A percentile compares a stretch with the other conserved stretches of the same genome.
These are phyloP conservation scores for Drosophila biarmipes DNA, from an alignment of 1,140 invertebrate genomes.

Conservation along the genomic window DNA sequence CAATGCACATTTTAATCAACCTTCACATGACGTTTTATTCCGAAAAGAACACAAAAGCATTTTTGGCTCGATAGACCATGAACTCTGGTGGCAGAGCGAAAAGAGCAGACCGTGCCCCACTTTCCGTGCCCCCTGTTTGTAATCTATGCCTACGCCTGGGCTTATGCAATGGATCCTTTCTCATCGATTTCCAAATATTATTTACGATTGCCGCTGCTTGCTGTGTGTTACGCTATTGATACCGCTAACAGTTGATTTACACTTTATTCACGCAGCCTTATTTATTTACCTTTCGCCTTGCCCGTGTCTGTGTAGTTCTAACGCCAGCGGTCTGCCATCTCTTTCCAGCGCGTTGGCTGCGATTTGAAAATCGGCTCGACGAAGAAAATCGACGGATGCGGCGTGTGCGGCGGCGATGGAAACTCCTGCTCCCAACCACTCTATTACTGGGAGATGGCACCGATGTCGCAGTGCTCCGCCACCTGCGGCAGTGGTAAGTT, in stretches of 20 bases:
- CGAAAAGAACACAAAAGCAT: slow-evolving; percentile 23
- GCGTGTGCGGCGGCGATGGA: slow-evolving; percentile 95
- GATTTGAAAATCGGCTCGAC: slow-evolving; percentile 94
- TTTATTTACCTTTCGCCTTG: slow-evolving; percentile 34
- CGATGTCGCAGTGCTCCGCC: slow-evolving; percentile 92
- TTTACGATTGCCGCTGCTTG: slow-evolving; percentile 55
- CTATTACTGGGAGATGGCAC: slow-evolving; percentile 93
- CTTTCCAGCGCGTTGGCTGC: slow-evolving; percentile 93
- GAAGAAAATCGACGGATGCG: slow-evolving; percentile 93
- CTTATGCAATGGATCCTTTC: slow-evolving; percentile 64
- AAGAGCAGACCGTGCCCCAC: neutral
- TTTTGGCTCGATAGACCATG: slow-evolving; percentile 1
- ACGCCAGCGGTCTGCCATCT: slow-evolving; percentile 10
- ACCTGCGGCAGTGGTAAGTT: slow-evolving; percentile 96
- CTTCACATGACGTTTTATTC: slow-evolving; percentile 10
- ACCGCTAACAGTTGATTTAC: slow-evolving; percentile 78
- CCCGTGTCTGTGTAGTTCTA: slow-evolving; percentile 4
- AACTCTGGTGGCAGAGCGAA: slow-evolving; percentile 6
- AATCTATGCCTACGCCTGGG: slow-evolving; percentile 5
- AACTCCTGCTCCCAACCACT: slow-evolving; percentile 90
- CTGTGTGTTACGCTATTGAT: slow-evolving; percentile 62
- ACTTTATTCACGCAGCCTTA: slow-evolving; percentile 72
- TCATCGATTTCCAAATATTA: slow-evolving; percentile 79
- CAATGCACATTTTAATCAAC: neutral
- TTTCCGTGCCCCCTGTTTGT: neutral